Base-by-base conservation (phyloP, 1,140 invertebrate genomes). In the Leptinotarsa undecemlineata region DNA sequence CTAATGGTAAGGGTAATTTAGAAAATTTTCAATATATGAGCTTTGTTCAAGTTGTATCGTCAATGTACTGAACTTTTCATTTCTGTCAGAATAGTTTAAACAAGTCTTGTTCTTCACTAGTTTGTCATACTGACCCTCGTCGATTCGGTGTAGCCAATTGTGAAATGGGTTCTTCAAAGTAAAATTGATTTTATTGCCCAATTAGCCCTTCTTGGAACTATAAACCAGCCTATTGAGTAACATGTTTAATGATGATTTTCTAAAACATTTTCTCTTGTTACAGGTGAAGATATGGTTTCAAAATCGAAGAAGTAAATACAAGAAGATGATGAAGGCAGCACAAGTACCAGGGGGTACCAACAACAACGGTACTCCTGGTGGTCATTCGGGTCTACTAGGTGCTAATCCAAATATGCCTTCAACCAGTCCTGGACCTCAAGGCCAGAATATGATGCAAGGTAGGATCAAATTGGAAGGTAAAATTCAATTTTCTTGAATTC, bases 241-340 rank as follows among this genome's bases (percentile, higher is more conserved):
- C 26, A 26, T 26, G 5, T 33, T 33, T 33, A 11, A 33, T 33
- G 33, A 42, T 42, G 33, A 11, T 42, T 42, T 17, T 15, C 51
- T n/a, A 64, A 21, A 20, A 15, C 4, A 0, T 23, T 64, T 26
- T 64, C 26, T 33, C 57, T 84, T 85, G 81, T 91, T 92, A 51
- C 89, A 96, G 94, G 94, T 96, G 80, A 96, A 96, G 90, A 96
- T 96, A 84, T 96, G 94, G 95, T 96, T 96, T 88, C 95, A 96
- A 89, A 96, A 96, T 85, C 89, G 94, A 81, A 88, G 95, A 73
- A 95, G 93, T 83, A 96, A 96, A 85, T 95, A 94, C 87, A 96
- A 96, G 90, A 96, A 96, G 85, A 92, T 95, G 89, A 93, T 95
- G 91, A 95, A 95, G 85, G 91, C 92, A 48, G 90, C 90, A 21